phyloP scores from a whole-genome alignment of 2,113 vertebrate species.

The Hemichromis elongatus region DNA sequence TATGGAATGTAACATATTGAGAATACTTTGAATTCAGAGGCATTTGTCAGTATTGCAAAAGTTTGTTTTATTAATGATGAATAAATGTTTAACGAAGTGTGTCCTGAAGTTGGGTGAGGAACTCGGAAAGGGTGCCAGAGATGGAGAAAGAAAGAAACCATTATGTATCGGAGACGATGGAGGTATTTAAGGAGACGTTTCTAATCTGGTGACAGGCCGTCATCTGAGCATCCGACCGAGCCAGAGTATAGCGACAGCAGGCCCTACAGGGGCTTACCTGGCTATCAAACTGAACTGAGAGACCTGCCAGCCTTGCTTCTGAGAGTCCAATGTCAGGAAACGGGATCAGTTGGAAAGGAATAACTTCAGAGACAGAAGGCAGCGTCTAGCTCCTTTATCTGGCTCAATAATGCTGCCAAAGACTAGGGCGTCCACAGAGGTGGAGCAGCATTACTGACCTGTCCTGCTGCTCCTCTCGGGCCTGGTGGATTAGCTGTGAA shows the following conservation, averaged over 20 bases:
- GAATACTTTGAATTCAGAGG: constrained; percentile 31
- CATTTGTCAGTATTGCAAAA: not conserved
- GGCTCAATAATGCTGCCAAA: constrained; percentile 62
- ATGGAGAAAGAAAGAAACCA: not conserved
- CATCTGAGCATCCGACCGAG: constrained; percentile 6
- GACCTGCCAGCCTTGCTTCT: constrained; percentile 43
- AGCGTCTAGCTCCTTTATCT: constrained; percentile 64
- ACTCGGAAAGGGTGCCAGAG: not conserved
- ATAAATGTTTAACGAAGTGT: not conserved
- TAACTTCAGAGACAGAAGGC: constrained; percentile 63
- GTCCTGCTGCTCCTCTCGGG: constrained; percentile 68
- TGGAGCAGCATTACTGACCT: constrained; percentile 66
- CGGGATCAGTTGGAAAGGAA: constrained; percentile 54
- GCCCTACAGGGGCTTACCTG: constrained; percentile 61
- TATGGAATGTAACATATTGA: constrained; percentile 55
- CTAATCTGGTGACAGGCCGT: constrained; percentile 34
- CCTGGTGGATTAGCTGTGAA: constrained; percentile 69
- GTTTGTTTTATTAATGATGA: not conserved
- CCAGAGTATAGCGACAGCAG: constrained; percentile 25
- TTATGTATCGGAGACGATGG: not conserved
- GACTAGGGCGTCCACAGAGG: constrained; percentile 54
- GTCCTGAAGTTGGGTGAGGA: not conserved
- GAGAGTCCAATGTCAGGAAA: constrained; percentile 54
- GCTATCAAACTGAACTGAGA: constrained; percentile 40
- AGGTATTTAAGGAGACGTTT: constrained; percentile 6